Conservation (phyloP, 2,888 invertebrate genomes). For the Catocala nupta region DNA sequence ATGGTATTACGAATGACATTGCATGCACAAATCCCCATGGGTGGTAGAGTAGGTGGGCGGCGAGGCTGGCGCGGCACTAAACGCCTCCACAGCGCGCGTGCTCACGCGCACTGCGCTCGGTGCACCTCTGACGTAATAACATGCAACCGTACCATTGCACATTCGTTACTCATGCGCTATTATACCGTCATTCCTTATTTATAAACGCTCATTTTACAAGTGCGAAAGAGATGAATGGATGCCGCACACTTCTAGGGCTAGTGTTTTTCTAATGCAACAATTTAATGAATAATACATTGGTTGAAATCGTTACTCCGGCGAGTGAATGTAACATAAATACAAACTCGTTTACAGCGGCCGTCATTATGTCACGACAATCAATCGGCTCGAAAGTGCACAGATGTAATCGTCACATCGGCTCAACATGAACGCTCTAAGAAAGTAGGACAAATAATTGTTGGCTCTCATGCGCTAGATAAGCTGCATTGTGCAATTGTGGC, state of each 20-base stretch:
- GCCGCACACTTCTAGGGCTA: conserved; percentile 30
- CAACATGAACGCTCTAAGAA: conserved; percentile 63
- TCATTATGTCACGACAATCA: conserved; percentile 69
- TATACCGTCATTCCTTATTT: conserved; percentile 50
- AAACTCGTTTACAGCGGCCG: conserved; percentile 40
- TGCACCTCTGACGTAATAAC: conserved; percentile 67
- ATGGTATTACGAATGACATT: conserved; percentile 35
- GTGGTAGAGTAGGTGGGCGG: conserved; percentile 56
- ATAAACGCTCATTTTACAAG: conserved; percentile 41
- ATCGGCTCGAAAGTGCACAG: conserved; percentile 65
- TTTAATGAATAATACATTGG: conserved; percentile 48
- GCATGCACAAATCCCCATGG: conserved; percentile 46
- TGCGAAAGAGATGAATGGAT: conserved; percentile 49
- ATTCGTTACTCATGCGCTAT: conserved; percentile 45
- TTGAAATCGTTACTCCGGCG: conserved; percentile 42
- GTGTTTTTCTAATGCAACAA: conserved; percentile 36
- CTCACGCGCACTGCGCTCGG: conserved; percentile 43
- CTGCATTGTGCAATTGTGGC: conserved; percentile 79
- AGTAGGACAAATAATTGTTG: conserved; percentile 79
- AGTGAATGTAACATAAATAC: conserved; percentile 58
- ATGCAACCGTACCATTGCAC: conserved; percentile 64
- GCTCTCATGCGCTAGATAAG: conserved; percentile 78
- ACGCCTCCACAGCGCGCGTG: conserved; percentile 52
- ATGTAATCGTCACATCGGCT: conserved; percentile 63
- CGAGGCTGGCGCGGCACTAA: conserved; percentile 33